Conservation (phyloP, 2,888 invertebrate species). For the Schrankia costaestrigalis region DNA sequence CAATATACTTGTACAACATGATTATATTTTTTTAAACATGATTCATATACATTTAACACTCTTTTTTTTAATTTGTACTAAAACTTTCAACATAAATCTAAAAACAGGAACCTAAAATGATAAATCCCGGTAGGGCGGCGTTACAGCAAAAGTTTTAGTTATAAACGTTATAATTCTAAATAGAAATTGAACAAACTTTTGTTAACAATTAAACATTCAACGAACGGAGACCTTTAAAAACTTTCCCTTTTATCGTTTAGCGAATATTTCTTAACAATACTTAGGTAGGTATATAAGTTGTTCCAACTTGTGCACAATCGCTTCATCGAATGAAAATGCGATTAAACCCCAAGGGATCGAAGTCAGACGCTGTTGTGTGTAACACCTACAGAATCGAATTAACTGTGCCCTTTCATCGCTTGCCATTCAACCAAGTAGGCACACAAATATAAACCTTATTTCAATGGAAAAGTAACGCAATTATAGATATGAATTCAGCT, state of each 20-base stretch:
- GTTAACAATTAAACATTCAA: slow-evolving; percentile 22
- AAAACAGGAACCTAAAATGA: slow-evolving; percentile 8
- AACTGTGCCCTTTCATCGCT: not conserved
- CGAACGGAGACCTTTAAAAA: slow-evolving; percentile 21
- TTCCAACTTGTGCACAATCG: slow-evolving; percentile 4
- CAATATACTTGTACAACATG: too few species aligned
- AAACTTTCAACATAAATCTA: not conserved
- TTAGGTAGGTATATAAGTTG: not conserved
- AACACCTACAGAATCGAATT: slow-evolving; percentile 7
- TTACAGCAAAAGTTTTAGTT: slow-evolving; percentile 16
- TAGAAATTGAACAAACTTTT: slow-evolving; percentile 22
- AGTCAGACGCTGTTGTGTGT: slow-evolving; percentile 4
- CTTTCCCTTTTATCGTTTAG: slow-evolving; percentile 18
- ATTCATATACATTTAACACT: too few species aligned
- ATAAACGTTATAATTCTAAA: slow-evolving; percentile 15
- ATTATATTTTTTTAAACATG: too few species aligned
- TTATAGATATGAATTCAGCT: too few species aligned
- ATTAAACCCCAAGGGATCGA: slow-evolving; percentile 6
- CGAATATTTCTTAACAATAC: slow-evolving; percentile 11
- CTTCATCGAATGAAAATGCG: slow-evolving; percentile 6
- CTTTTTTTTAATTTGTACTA: too few species aligned
- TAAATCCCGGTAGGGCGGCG: slow-evolving; percentile 1
- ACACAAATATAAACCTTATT: too few species aligned
- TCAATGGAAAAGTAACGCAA: too few species aligned
- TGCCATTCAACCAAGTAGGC: too few species aligned